Evolutionary conservation across 2,888 invertebrate species (phyloP), one percentile per base, ranked within the genome.

Genomic region (Metopia argyrocephala): DNA sequence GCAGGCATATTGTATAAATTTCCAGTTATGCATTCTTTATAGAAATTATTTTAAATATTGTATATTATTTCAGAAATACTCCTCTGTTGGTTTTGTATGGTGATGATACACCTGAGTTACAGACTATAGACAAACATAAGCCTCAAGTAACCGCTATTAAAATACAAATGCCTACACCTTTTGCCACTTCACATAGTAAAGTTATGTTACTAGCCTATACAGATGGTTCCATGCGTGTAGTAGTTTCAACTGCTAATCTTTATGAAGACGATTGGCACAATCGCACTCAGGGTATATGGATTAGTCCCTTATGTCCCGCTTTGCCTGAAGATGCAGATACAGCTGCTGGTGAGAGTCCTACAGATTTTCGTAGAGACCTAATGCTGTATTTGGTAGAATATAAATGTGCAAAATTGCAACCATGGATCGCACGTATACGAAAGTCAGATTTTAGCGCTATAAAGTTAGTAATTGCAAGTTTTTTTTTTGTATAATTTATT

Each of bases 271-370:
- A 99, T 90, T 99, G 98, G 98, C 94, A 95, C 86, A 96, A 98
- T 89, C 94, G 97, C 85, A 97, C 97, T 0, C 98, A 99, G 90
- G 97, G 97, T 93, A 90, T 98, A 9, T 98, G 98, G 98, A 92
- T 98, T 31, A 97, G 97, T 87, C 97, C 97, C 0, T 88, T 92
- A 38, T 94, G 97, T 84, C 94, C 95, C 0, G 92, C 91, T 52
- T 87, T 96, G 62, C 92, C 93, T 0, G 87, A 92, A 1, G 90
- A 91, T 1, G 91, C 93, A 1, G 91, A 91, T 80, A 91, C 91
- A 1, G 89, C 88, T 4, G 90, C 90, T 12, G 97, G 96, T 0
- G 97, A 98, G 79, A 96, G 97, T 23, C 92, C 93, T 0, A 98
- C 98, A 0, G 91, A 92, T 80, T 98, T 98, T 90, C 96, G 97